These are phyloP conservation scores for Spermophilus dauricus DNA, from an alignment of 2,113 vertebrate species.

Conservation along the genomic window DNA sequence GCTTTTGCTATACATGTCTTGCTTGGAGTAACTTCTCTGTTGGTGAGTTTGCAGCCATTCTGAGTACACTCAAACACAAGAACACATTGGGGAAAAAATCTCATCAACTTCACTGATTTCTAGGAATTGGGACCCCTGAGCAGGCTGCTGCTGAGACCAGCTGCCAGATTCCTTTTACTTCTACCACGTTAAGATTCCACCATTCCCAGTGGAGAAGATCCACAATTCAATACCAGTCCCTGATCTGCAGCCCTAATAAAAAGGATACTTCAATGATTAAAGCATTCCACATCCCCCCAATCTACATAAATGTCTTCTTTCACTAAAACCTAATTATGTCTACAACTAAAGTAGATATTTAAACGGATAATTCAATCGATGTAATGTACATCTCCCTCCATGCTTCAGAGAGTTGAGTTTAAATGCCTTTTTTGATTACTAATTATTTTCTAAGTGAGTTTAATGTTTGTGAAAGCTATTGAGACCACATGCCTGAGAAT, in stretches of 20 bases:
- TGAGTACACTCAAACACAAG: background rate
- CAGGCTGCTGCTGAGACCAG: background rate
- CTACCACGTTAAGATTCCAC: background rate
- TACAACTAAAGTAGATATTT: conserved; percentile 70
- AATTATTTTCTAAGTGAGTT: conserved; percentile 82
- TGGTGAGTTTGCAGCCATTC: background rate
- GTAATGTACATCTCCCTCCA: conserved; percentile 68
- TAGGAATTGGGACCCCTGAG: background rate
- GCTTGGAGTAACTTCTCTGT: background rate
- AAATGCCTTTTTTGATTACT: conserved; percentile 79
- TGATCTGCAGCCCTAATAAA: background rate
- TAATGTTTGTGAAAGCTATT: conserved; percentile 63
- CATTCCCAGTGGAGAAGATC: background rate
- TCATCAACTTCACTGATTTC: background rate
- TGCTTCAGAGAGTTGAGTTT: conserved; percentile 77
- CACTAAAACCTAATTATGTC: conserved; percentile 70
- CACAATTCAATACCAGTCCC: background rate
- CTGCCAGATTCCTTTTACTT: background rate
- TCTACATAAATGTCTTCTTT: conserved; percentile 67
- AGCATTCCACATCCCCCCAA: conserved; percentile 21
- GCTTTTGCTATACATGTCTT: background rate
- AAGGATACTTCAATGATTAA: conserved; percentile 61
- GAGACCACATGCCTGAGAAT: conserved; percentile 55
- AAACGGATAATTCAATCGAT: conserved; percentile 75
- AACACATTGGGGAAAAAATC: background rate